Base-by-base conservation (phyloP, 2,888 invertebrate genomes). In the Oeneis ivallda region DNA sequence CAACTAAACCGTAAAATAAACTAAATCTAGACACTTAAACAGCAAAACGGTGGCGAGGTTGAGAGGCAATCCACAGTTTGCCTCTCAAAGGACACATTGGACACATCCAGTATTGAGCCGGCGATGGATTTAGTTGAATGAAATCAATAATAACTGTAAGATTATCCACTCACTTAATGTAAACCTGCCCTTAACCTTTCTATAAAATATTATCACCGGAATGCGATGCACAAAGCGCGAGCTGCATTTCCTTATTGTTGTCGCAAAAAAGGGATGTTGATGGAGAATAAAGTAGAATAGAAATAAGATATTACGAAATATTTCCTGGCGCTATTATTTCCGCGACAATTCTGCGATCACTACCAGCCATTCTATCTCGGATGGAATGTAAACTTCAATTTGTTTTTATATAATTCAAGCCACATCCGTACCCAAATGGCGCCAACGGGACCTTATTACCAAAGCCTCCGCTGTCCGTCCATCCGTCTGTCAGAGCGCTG, bases 311-410 rank as follows among this genome's bases (percentile, higher is more conserved):
- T 68, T 50, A 66, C 59, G 58, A 62, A 68, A 65, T 61, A 56
- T 62, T 61, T 66, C 64, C 56, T 17, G 5, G 19, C 56, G 13
- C 19, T 34, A 71, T 70, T 71, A 70, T 72, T 72, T 72, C 71
- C 72, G 62, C 54, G 49, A 50, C 64, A 64, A 41, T n/a, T 54
- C 11, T 58, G 57, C 65, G 19, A 56, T 17, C 32, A 41, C 50
- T 37, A 58, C 37, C 17, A 65, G 68, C 69, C 66, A 70, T 72
- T 67, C 67, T 65, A 65, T 65, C 47, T 63, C 71, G 71, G 72
- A 75, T 71, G 74, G 69, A 74, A 75, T 74, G 73, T 71, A 73
- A 75, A 75, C 72, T 74, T 71, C 74, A 71, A 74, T 74, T 72
- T 74, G 65, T 68, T 73, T 71, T 73, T 68, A 37, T 67, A 70